phyloP scores from a whole-genome alignment of 1,140 invertebrate species.

The Apis florea region DNA sequence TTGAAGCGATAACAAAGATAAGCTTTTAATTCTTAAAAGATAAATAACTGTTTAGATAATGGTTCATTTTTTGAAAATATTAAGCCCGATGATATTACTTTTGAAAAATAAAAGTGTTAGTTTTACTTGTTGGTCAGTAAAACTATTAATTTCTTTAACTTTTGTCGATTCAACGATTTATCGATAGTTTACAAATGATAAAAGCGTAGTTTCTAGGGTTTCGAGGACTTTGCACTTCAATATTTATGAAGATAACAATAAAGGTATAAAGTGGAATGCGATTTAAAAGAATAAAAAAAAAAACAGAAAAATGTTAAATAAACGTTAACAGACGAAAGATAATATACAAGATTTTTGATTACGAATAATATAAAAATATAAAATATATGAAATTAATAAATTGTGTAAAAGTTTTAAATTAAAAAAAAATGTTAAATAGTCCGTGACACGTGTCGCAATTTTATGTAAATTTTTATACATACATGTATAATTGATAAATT shows the following conservation, averaged over 20 bases:
- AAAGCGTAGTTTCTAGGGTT: neutral
- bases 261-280: neutral
- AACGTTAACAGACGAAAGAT: neutral
- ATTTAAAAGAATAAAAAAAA: neutral
- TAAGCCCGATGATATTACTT: too few species aligned
- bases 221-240: neutral
- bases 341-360: neutral
- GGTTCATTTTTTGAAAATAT: neutral
- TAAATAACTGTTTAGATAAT: neutral
- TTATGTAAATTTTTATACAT: too few species aligned
- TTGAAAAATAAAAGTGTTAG: neutral
- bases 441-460: too few species aligned
- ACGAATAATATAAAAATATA: neutral
- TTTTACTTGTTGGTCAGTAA: neutral
- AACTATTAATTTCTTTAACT: neutral
- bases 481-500: neutral
- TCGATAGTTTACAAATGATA: neutral
- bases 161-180: neutral
- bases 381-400: neutral
- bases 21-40: neutral
- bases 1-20: neutral
- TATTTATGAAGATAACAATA: neutral
- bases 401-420: neutral
- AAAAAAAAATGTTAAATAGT: neutral
- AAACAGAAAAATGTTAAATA: neutral